Conservation (phyloP, 2,113 vertebrate genomes). For the Morone chrysops region DNA sequence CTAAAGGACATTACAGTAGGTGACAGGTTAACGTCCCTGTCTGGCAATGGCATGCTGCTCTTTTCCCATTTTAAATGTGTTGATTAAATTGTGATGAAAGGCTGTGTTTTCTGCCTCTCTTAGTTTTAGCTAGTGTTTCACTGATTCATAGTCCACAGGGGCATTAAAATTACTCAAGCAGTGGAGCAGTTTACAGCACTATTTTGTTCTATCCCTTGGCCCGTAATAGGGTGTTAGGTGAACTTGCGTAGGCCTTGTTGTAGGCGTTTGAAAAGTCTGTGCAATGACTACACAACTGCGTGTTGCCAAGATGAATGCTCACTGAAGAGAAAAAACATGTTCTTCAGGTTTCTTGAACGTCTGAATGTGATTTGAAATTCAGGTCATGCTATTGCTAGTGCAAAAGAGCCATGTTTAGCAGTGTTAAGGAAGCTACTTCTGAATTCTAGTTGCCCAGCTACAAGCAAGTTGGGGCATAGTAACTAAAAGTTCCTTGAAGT, state of each 20-base stretch:
- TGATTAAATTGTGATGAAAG: constrained; percentile 24
- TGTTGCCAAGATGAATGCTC: constrained; percentile 22
- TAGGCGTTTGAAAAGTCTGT: constrained; percentile 38
- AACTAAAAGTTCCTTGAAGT: constrained; percentile 11
- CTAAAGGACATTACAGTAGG: background rate
- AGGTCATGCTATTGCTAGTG: background rate
- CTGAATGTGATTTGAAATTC: constrained; percentile 39
- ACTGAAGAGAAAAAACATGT: constrained; percentile 25
- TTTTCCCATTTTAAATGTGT: background rate
- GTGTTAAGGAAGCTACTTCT: constrained; percentile 20
- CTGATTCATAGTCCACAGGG: constrained; percentile 26
- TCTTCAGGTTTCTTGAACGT: constrained; percentile 12
- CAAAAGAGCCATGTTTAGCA: constrained; percentile 26
- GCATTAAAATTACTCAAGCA: constrained; percentile 25
- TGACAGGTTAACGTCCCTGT: background rate
- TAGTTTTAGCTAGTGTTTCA: constrained; percentile 7
- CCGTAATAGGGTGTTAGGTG: constrained; percentile 22
- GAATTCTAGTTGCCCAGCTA: constrained; percentile 18
- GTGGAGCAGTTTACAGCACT: constrained; percentile 3
- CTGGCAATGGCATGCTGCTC: background rate
- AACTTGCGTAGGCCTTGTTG: constrained; percentile 39
- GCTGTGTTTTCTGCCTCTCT: constrained; percentile 5
- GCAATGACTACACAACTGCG: constrained; percentile 9
- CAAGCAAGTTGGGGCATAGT: background rate
- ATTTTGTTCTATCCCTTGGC: constrained; percentile 18